Percentiles rank a stretch among this genome's conserved stretches.
These are phyloP conservation scores for Elegia similella DNA, from an alignment of 2,888 invertebrate genomes.

Conservation along the genomic window DNA sequence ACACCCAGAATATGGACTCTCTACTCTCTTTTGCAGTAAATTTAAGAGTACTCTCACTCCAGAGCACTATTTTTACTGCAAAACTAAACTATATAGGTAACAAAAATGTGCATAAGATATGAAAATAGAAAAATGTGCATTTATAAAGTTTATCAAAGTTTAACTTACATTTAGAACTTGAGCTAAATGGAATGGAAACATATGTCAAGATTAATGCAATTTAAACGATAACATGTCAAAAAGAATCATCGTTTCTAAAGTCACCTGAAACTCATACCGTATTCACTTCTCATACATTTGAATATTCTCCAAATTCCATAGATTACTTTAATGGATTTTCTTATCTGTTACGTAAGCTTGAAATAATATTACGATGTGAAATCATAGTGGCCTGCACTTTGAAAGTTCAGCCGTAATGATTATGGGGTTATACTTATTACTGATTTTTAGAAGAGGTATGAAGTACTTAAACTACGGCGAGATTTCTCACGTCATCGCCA, in stretches of 20 bases:
- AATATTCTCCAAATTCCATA: conserved; percentile 30
- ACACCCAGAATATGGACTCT: too few species aligned
- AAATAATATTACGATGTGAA: conserved; percentile 18
- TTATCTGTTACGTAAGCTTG: conserved; percentile 16
- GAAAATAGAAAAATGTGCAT: too few species aligned
- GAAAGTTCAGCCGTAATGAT: conserved; percentile 9
- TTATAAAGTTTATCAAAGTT: too few species aligned
- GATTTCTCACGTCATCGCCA: not conserved
- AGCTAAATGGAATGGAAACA: too few species aligned
- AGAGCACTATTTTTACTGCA: too few species aligned
- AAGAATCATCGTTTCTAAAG: not conserved
- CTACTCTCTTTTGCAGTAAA: too few species aligned
- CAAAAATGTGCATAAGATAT: too few species aligned
- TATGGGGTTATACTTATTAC: not conserved
- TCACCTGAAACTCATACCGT: not conserved
- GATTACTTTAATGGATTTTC: conserved; percentile 19
- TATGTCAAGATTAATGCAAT: too few species aligned
- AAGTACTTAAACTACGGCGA: not conserved
- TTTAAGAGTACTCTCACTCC: too few species aligned
- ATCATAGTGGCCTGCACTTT: conserved; percentile 1
- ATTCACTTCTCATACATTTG: conserved; percentile 23
- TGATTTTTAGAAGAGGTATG: not conserved
- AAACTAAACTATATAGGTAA: too few species aligned
- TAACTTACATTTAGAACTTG: too few species aligned
- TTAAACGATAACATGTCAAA: not conserved